Conservation (phyloP, 2,888 invertebrate species). For the Bellardia bayeri region DNA sequence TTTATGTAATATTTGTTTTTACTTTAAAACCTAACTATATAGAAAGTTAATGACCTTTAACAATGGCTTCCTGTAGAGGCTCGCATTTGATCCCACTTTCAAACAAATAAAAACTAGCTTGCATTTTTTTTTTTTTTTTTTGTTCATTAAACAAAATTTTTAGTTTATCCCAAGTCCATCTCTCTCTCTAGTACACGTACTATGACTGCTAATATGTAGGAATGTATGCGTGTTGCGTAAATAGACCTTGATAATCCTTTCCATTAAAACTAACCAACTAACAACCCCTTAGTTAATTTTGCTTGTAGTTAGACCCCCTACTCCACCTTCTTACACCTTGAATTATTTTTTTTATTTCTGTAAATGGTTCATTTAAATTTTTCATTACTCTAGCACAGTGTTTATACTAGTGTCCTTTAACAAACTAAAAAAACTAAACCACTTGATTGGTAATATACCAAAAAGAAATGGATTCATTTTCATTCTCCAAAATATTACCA, state of each 20-base stretch:
- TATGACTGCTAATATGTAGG: conserved; percentile 15
- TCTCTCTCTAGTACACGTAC: conserved; percentile 11
- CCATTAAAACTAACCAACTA: conserved; percentile 27
- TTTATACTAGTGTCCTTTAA: conserved; percentile 70
- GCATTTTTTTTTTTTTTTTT: conserved; percentile 11
- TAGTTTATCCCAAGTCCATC: conserved; percentile 7
- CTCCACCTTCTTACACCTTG: conserved; percentile 58
- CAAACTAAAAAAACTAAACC: conserved; percentile 58
- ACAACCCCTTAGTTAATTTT: conserved; percentile 2
- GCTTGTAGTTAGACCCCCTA: conserved; percentile 64
- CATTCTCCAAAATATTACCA: conserved; percentile 68
- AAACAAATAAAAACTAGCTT: conserved; percentile 18
- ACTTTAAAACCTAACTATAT: not conserved
- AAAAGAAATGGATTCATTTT: conserved; percentile 35
- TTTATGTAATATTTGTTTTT: not conserved
- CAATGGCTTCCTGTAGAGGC: not conserved
- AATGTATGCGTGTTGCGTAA: conserved; percentile 15
- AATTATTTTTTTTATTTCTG: conserved; percentile 61
- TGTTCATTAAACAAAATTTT: conserved; percentile 5
- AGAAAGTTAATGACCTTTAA: not conserved
- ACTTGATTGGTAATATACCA: conserved; percentile 67
- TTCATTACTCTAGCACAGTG: conserved; percentile 82
- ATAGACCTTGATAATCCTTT: conserved; percentile 28
- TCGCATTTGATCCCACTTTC: not conserved
- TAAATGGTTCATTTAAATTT: conserved; percentile 83